phyloP scores from a whole-genome alignment of 1,140 invertebrate species.

The Zaprionus davidi region DNA sequence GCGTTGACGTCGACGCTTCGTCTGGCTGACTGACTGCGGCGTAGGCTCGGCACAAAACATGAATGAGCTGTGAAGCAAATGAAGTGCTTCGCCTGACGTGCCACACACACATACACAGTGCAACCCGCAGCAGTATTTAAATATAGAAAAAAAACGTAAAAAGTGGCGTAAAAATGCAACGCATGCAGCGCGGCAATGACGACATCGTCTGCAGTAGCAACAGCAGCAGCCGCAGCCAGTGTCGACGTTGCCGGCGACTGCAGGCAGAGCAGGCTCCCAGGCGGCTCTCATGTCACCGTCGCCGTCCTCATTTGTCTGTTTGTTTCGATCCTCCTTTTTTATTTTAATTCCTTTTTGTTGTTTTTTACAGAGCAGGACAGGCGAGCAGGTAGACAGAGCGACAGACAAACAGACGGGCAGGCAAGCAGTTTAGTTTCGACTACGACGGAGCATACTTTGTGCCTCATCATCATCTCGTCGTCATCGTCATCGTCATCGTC shows the following conservation, averaged over 20 bases:
- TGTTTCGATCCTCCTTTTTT: constrained; percentile 54
- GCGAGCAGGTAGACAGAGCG: constrained; percentile 22
- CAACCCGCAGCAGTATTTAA: constrained; percentile 79
- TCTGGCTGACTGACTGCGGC: constrained; percentile 31
- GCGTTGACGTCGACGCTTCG: constrained; percentile 44
- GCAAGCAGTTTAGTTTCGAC: constrained; percentile 68
- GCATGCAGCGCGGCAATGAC: constrained; percentile 58
- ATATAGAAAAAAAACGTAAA: constrained; percentile 61
- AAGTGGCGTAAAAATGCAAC: constrained; percentile 70
- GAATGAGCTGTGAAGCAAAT: constrained; percentile 84
- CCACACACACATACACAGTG: constrained; percentile 27
- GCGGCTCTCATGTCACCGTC: constrained; percentile 74
- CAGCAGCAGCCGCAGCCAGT: constrained; percentile 17
- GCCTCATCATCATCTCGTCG: constrained; percentile 66
- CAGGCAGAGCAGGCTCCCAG: constrained; percentile 56
- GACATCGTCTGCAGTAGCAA: constrained; percentile 44
- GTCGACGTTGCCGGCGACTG: constrained; percentile 39
- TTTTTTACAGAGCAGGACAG: background rate
- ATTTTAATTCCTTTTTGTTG: constrained; percentile 52
- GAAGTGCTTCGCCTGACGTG: constrained; percentile 73
- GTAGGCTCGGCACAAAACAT: constrained; percentile 73
- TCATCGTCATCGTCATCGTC: constrained; percentile 27
- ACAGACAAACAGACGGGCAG: background rate
- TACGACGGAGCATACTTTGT: constrained; percentile 71
- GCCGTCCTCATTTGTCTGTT: constrained; percentile 77